Conservation (phyloP, 2,888 invertebrate species). For the Molanna angustata region DNA sequence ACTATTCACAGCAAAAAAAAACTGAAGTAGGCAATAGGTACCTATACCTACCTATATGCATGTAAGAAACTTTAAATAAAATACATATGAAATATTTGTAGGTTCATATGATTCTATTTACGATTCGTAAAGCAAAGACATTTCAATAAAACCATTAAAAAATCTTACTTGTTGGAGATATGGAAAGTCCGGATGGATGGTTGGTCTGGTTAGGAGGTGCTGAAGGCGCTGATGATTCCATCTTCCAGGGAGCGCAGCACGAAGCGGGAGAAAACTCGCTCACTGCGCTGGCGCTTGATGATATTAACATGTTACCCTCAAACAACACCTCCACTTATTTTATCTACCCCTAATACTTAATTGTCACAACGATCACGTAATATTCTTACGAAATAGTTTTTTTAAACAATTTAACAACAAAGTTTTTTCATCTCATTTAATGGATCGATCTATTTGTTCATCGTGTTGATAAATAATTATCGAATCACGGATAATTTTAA, state of each 20-base stretch:
- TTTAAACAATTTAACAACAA: background rate
- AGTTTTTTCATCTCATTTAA: background rate
- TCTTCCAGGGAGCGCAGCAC: constrained; percentile 63
- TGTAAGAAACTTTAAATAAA: no score
- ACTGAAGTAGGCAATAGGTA: no score
- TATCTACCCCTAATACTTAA: constrained; percentile 3
- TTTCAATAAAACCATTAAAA: no score
- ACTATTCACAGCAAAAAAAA: no score
- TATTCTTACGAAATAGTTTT: background rate
- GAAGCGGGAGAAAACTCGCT: constrained; percentile 57
- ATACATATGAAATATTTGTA: background rate
- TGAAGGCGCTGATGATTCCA: constrained; percentile 60
- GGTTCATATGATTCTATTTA: background rate
- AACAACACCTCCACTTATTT: no score
- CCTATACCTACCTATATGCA: no score
- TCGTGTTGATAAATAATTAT: no score
- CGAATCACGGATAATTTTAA: no score
- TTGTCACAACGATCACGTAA: no score
- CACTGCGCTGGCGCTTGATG: constrained; percentile 61
- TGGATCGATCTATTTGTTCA: no score
- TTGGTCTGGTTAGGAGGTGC: constrained; percentile 49
- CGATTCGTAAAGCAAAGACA: no score
- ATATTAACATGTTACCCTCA: constrained; percentile 57
- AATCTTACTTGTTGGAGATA: constrained; percentile 56
- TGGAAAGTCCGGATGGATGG: constrained; percentile 48